These are phyloP conservation scores for Drosophila anomelani DNA, from an alignment of 2,888 invertebrate species.

Conservation along the genomic window DNA sequence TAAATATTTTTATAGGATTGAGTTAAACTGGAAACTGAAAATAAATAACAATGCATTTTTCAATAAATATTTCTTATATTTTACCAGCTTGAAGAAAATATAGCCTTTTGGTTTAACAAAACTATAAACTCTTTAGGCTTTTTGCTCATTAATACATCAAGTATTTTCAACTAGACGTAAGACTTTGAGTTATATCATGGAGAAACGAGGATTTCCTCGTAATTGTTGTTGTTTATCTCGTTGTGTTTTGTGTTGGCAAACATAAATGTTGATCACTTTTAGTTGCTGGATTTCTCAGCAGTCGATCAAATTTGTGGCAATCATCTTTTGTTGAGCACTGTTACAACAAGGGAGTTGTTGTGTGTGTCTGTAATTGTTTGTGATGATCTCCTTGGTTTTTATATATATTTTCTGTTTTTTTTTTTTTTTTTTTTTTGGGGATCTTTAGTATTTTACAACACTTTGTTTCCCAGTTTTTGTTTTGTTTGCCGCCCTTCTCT, in stretches of 20 bases:
- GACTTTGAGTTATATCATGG: background rate
- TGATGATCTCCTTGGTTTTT: conserved; percentile 17
- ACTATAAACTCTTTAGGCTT: background rate
- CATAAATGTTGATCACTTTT: conserved; percentile 25
- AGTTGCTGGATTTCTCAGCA: conserved; percentile 19
- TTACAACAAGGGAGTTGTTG: conserved; percentile 14
- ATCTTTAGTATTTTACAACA: conserved; percentile 16
- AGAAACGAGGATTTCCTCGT: conserved; percentile 1
- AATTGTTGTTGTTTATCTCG: conserved; percentile 1
- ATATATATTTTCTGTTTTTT: background rate
- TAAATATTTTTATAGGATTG: background rate
- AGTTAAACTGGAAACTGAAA: background rate
- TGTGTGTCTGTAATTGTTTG: conserved; percentile 33
- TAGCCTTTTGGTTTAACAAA: too few species aligned
- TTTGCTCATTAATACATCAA: background rate
- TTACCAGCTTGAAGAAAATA: too few species aligned
- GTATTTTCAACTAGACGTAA: background rate
- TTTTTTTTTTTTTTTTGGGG: conserved; percentile 5
- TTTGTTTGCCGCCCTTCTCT: conserved; percentile 37
- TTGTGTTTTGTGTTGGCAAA: conserved; percentile 9
- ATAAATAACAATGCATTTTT: too few species aligned
- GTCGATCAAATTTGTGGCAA: conserved; percentile 36
- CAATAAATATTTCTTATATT: too few species aligned
- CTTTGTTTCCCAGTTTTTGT: conserved; percentile 22
- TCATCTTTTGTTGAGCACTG: conserved; percentile 37